These are phyloP conservation scores for Nesidiocoris tenuis DNA, from an alignment of 2,888 invertebrate species.

Conservation along the genomic window DNA sequence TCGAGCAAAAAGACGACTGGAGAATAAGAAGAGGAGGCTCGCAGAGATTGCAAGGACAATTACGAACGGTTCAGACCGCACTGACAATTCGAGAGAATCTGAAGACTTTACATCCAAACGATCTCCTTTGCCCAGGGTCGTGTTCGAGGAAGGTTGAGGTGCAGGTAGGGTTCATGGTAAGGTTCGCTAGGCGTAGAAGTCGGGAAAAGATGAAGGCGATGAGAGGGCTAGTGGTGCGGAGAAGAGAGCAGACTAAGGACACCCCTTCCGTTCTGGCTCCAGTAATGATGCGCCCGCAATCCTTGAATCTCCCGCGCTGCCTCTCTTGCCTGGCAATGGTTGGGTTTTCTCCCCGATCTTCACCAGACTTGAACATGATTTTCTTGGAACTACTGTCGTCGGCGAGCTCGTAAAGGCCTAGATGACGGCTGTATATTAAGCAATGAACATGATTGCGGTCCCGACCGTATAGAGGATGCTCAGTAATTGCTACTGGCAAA, in stretches of 20 bases:
- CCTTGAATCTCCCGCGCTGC: background rate
- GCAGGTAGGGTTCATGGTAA: slow-evolving; percentile 4
- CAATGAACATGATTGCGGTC: background rate
- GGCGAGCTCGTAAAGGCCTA: background rate
- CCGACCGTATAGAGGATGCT: too few relatives aligned
- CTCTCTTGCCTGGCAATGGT: background rate
- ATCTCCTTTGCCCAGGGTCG: slow-evolving; percentile 28
- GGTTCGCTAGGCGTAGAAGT: background rate
- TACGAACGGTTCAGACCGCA: slow-evolving; percentile 31
- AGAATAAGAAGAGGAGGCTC: background rate
- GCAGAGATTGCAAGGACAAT: slow-evolving; percentile 25
- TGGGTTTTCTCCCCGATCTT: background rate
- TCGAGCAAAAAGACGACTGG: background rate
- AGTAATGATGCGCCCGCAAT: slow-evolving; percentile 34
- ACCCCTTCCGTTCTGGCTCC: background rate
- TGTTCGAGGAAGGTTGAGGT: background rate
- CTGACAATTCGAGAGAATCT: slow-evolving; percentile 32
- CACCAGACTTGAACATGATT: background rate
- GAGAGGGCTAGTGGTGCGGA: background rate
- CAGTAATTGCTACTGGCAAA: too few relatives aligned
- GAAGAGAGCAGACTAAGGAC: background rate
- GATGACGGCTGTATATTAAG: background rate
- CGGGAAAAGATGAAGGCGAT: background rate
- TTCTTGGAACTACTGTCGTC: background rate
- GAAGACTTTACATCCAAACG: slow-evolving; percentile 39